A percentile compares a stretch with the other conserved stretches of the same genome.
Evolutionary conservation across 2,797 vertebrate species (phyloP).

Genomic region (Trachurus trachurus): DNA sequence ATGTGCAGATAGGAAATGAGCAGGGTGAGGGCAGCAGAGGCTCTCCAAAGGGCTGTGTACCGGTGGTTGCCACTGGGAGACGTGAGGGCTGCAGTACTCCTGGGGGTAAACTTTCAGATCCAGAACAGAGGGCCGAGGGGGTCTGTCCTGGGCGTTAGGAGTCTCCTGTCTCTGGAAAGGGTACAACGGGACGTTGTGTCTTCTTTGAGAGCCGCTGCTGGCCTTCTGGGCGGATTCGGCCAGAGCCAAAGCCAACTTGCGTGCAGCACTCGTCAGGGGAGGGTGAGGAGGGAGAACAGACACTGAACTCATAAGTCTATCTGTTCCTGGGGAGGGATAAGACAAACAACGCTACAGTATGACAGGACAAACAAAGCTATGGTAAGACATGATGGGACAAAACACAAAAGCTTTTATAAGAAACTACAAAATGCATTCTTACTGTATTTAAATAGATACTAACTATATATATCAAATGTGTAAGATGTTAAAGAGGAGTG

Average conservation of each 20-base stretch:
- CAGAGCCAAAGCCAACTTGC: slow-evolving; percentile 95
- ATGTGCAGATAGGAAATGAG: slow-evolving; percentile 66
- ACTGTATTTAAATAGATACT: slow-evolving; percentile 50
- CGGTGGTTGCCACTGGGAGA: slow-evolving; percentile 61
- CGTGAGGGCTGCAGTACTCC: slow-evolving; percentile 52
- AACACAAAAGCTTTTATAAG: slow-evolving; percentile 86
- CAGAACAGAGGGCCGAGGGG: slow-evolving; percentile 70
- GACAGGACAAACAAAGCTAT: slow-evolving; percentile 85
- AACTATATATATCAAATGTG: slow-evolving; percentile 38
- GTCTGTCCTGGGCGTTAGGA: slow-evolving; percentile 72
- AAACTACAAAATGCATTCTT: slow-evolving; percentile 75
- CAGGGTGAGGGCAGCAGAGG: slow-evolving; percentile 56
- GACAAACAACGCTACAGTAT: slow-evolving; percentile 86
- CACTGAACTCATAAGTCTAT: slow-evolving; percentile 94
- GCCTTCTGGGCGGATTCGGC: slow-evolving; percentile 96
- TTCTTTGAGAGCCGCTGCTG: slow-evolving; percentile 88
- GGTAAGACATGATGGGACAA: slow-evolving; percentile 85
- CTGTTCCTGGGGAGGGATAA: slow-evolving; percentile 87
- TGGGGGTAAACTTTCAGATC: slow-evolving; percentile 72
- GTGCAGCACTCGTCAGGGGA: slow-evolving; percentile 94
- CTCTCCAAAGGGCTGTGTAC: slow-evolving; percentile 54
- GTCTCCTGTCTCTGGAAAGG: slow-evolving; percentile 74
- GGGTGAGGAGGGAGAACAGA: slow-evolving; percentile 97
- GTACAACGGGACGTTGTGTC: slow-evolving; percentile 76
- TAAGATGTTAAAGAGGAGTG: slow-evolving; percentile 7